Percentiles rank a stretch among this genome's conserved stretches.
Evolutionary conservation across 2,797 vertebrate species (phyloP).

Genomic region (Cirrhinus mrigala): DNA sequence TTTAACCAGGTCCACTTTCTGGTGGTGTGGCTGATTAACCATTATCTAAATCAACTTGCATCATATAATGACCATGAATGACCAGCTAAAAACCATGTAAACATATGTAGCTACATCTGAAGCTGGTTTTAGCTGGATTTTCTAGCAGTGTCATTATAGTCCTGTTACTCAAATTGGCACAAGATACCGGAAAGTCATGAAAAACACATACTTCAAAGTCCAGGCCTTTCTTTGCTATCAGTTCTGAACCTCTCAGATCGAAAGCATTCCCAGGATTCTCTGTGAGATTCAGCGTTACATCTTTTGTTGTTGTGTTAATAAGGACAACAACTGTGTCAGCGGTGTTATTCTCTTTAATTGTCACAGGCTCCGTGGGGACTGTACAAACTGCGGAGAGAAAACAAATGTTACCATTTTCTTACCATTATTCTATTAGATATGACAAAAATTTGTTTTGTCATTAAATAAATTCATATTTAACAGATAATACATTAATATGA

Average conservation of each 20-base stretch:
- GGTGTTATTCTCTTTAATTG: conserved; percentile 78
- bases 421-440: background rate
- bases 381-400: conserved; percentile 74
- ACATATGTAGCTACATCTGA: background rate
- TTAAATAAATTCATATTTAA: background rate
- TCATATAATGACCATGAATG: background rate
- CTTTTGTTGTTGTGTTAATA: conserved; percentile 66
- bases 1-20: background rate
- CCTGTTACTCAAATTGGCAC: background rate
- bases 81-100: background rate
- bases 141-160: background rate
- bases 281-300: conserved; percentile 70
- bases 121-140: background rate
- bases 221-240: conserved; percentile 78
- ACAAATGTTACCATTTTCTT: conserved; percentile 29
- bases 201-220: conserved; percentile 77
- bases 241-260: conserved; percentile 70
- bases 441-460: background rate
- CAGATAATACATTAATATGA: background rate
- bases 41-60: background rate
- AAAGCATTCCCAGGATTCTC: conserved; percentile 79
- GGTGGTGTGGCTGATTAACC: background rate
- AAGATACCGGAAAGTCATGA: background rate
- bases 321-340: conserved; percentile 72
- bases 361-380: conserved; percentile 73